Percentiles rank a stretch among this genome's conserved stretches.
Conservation (phyloP, 2,113 vertebrate genomes). For the Peromyscus polionotus region DNA sequence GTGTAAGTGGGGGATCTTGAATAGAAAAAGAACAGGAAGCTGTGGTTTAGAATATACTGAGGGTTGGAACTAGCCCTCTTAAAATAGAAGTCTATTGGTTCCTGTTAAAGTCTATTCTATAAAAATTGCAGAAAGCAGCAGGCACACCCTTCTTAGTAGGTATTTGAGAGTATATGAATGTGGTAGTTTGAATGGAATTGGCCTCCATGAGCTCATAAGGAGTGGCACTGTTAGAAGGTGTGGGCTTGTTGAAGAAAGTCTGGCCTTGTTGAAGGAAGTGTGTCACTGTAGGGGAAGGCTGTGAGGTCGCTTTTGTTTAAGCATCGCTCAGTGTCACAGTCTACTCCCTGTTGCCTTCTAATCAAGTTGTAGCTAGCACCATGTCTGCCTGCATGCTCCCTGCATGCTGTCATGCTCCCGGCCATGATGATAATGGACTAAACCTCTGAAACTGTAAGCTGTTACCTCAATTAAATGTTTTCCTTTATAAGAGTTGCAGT, state of each 20-base stretch:
- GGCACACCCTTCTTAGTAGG: not conserved
- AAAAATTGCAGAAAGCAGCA: conserved; percentile 20
- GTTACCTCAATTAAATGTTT: not conserved
- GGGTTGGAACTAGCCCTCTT: not conserved
- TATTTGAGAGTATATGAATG: not conserved
- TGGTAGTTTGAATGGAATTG: not conserved
- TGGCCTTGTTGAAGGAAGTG: not conserved
- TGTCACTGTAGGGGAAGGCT: not conserved
- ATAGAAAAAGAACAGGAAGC: not conserved
- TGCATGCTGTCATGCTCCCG: not conserved
- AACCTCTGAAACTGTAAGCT: not conserved
- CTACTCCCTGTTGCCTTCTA: not conserved
- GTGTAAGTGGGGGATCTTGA: not conserved
- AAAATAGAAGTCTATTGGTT: not conserved
- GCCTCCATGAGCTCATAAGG: not conserved
- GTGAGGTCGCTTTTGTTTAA: not conserved
- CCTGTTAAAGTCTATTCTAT: not conserved
- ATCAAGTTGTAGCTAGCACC: not conserved
- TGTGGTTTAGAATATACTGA: not conserved
- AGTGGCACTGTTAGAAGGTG: not conserved
- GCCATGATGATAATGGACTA: not conserved
- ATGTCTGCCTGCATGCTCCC: not conserved
- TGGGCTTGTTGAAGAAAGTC: not conserved
- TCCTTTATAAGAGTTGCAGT: not conserved
- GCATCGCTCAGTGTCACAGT: not conserved